Base-by-base conservation (phyloP, 2,888 invertebrate species). In the Priocnemis perturbator region DNA sequence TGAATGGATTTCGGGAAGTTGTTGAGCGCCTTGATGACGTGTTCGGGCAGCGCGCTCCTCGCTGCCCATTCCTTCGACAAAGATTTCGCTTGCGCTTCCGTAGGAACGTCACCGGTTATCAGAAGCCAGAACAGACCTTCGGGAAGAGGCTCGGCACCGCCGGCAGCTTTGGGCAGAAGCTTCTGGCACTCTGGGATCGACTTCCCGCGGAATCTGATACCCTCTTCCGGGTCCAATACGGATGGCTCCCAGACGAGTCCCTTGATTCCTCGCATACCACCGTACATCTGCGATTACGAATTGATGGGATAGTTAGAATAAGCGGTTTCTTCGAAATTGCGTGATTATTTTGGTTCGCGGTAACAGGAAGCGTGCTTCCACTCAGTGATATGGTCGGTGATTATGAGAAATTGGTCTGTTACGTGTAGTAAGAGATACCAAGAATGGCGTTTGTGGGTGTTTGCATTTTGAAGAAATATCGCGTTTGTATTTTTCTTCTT, bases 251-350 rank as follows among this genome's bases (percentile, higher is more conserved):
- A 97, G 1, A 98, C 96, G 70, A 98, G 91, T 76, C 97, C 97
- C 89, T 97, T 97, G 90, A 98, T 97, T 47, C 97, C 97, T 85
- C 98, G 92, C 98, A 98, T 98, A 60, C 98, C 98, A 81, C 98
- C 97, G 90, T 98, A 95, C 94, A 94, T 94, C 94, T 94, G 30
- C 20, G 3, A 26, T 3, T 15, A 48, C 2, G 7, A 56, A 3
- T n/a, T 26, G 26, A 17, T 17, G 50, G n/a, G n/a, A n/a, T n/a
- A 50, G 19, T 50, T 17, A 50, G 50, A 11, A 0, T 47, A 61
- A 37, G 47, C 21, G 5, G 3, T 11, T 30, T 2, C 11, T 15
- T 3, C 11, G 47, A 66, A 50, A 21, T 9, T 60, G 23, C 14
- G 0, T 5, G 3, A 26, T 26, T 26, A 26, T 26, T 26, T 3